Evolutionary conservation across 2,113 vertebrate species (phyloP).

Genomic region (Triplophysa tibetana): DNA sequence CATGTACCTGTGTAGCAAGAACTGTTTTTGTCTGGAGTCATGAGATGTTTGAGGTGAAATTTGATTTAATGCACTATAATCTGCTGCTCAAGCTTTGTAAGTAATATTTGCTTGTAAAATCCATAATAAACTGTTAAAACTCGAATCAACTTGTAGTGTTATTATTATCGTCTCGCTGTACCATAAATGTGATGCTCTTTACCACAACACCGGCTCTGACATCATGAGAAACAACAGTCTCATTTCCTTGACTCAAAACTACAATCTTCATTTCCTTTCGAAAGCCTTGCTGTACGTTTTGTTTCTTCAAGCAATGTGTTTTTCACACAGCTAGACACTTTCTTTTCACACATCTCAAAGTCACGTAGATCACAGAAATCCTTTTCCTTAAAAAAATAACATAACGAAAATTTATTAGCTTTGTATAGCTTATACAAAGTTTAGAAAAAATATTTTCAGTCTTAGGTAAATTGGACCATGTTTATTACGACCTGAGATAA

Average conservation of each 20-base stretch:
- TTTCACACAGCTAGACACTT: not conserved
- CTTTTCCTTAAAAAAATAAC: no score
- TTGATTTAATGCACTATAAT: constrained; percentile 5
- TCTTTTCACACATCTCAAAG: not conserved
- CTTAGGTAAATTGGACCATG: not conserved
- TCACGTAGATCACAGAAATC: not conserved
- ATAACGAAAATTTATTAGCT: not conserved
- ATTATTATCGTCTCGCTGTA: no score
- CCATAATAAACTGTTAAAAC: constrained; percentile 69
- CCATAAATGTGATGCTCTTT: no score
- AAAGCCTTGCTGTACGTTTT: not conserved
- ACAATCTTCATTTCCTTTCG: not conserved
- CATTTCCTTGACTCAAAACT: not conserved
- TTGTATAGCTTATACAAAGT: not conserved
- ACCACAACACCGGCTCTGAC: no score
- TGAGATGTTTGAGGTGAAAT: not conserved
- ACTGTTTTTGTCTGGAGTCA: constrained; percentile 25
- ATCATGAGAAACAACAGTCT: not conserved
- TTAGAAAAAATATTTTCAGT: not conserved
- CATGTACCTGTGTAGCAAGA: constrained; percentile 30
- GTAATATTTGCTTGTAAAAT: constrained; percentile 77
- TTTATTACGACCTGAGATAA: not conserved
- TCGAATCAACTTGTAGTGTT: no score
- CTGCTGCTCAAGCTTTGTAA: constrained; percentile 71
- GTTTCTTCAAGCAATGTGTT: not conserved